Conservation (phyloP, 2,797 vertebrate species). For the Brachyalestes nurse region DNA sequence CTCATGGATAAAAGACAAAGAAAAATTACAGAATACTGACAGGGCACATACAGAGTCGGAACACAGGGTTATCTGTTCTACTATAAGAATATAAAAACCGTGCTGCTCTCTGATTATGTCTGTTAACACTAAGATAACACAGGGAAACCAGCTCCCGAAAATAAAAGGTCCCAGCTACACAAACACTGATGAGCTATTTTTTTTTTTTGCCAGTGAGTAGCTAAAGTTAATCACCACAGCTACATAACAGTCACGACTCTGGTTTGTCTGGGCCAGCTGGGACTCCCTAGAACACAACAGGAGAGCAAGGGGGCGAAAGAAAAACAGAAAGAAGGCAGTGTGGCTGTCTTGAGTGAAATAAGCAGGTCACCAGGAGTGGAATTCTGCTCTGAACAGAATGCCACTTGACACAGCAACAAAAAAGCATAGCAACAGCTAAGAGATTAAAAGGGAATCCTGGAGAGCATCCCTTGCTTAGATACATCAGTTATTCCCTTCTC, state of each 20-base stretch:
- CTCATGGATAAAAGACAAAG: constrained; percentile 8
- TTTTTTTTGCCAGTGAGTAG: not conserved
- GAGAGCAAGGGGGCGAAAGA: not conserved
- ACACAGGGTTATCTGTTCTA: not conserved
- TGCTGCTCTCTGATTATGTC: constrained; percentile 19
- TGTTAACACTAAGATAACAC: constrained; percentile 25
- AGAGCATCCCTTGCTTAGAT: not conserved
- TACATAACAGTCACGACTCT: constrained; percentile 16
- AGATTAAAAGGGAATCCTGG: not conserved
- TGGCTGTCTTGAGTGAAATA: constrained; percentile 54
- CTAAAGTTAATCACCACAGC: not conserved
- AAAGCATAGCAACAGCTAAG: not conserved
- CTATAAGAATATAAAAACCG: constrained; percentile 18
- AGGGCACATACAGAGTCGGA: constrained; percentile 16
- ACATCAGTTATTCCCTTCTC: not conserved
- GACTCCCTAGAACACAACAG: constrained; percentile 7
- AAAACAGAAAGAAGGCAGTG: constrained; percentile 42
- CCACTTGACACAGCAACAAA: not conserved
- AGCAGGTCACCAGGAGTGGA: constrained; percentile 16
- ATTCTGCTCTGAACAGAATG: not conserved
- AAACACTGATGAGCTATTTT: constrained; percentile 13
- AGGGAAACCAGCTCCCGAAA: constrained; percentile 40
- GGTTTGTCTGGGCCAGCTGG: constrained; percentile 14
- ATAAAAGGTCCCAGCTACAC: constrained; percentile 10
- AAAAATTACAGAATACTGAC: constrained; percentile 21